A percentile compares a stretch with the other conserved stretches of the same genome.
phyloP scores from a whole-genome alignment of 2,113 vertebrate species.

The Triplophysa siluroides region DNA sequence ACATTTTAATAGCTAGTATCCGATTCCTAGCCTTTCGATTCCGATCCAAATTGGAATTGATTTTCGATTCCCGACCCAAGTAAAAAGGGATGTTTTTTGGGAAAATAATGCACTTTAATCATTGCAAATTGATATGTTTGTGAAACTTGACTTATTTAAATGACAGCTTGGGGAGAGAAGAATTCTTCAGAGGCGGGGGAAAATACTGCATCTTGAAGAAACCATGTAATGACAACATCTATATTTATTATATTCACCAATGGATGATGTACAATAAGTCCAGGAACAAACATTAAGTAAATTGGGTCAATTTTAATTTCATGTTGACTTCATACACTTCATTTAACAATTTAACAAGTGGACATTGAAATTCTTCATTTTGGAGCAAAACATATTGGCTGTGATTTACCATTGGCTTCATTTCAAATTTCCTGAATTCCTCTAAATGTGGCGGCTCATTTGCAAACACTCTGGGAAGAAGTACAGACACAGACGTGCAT shows the following conservation, averaged over 20 bases:
- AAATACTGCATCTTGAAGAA: too few relatives aligned
- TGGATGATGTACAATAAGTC: not conserved
- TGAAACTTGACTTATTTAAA: too few relatives aligned
- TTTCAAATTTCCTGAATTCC: not conserved
- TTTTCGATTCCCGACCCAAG: too few relatives aligned
- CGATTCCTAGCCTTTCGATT: too few relatives aligned
- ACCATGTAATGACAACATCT: too few relatives aligned
- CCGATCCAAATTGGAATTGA: too few relatives aligned
- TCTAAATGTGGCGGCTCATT: not conserved
- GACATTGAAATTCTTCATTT: not conserved
- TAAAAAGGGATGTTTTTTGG: too few relatives aligned
- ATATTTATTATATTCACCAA: not conserved
- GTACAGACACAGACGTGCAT: slow-evolving; percentile 43
- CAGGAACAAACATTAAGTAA: not conserved
- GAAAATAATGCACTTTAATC: too few relatives aligned
- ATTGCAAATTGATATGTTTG: too few relatives aligned
- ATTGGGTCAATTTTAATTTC: slow-evolving; percentile 1
- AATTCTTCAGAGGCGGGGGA: too few relatives aligned
- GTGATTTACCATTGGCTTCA: not conserved
- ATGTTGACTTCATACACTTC: slow-evolving; percentile 10
- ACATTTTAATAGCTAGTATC: too few relatives aligned
- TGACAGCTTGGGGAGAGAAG: too few relatives aligned
- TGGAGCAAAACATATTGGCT: not conserved
- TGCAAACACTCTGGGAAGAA: slow-evolving; percentile 36
- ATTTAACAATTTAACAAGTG: not conserved